phyloP scores from a whole-genome alignment of 1,140 invertebrate genomes.

The Ridgeia piscesae region DNA sequence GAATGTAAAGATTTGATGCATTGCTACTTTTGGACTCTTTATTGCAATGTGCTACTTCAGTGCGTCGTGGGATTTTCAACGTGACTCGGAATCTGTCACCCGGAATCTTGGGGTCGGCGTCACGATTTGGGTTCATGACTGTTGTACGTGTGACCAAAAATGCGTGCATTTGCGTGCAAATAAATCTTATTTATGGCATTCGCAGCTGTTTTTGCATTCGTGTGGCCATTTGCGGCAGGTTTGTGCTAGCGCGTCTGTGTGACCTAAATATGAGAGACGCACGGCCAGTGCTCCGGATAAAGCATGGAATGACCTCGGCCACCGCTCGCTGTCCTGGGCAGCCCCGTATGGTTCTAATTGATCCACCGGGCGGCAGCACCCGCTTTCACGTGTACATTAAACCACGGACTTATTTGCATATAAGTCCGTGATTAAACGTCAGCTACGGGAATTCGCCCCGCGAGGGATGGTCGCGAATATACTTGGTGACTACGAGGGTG shows the following conservation, averaged over 20 bases:
- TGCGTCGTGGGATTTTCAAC: not conserved
- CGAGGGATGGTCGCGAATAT: not conserved
- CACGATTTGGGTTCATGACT: not conserved
- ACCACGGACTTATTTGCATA: too few relatives aligned
- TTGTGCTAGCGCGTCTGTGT: not conserved
- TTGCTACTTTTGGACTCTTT: not conserved
- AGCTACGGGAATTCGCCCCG: not conserved
- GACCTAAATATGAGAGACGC: slow-evolving; percentile 4
- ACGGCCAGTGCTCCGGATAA: not conserved
- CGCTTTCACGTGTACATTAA: not conserved
- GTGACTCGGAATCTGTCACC: not conserved
- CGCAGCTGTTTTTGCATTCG: not conserved
- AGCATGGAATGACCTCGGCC: not conserved
- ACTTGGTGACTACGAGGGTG: not conserved
- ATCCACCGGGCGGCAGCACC: not conserved
- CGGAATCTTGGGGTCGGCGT: not conserved
- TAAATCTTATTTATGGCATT: not conserved
- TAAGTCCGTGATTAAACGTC: too few relatives aligned
- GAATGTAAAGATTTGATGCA: not conserved
- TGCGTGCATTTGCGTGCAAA: not conserved
- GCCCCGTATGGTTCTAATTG: not conserved
- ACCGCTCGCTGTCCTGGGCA: not conserved
- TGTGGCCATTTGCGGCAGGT: not conserved
- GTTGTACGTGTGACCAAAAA: not conserved
- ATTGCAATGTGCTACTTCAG: not conserved